Evolutionary conservation across 2,797 vertebrate species (phyloP).

Genomic region (Eremophila alpestris): DNA sequence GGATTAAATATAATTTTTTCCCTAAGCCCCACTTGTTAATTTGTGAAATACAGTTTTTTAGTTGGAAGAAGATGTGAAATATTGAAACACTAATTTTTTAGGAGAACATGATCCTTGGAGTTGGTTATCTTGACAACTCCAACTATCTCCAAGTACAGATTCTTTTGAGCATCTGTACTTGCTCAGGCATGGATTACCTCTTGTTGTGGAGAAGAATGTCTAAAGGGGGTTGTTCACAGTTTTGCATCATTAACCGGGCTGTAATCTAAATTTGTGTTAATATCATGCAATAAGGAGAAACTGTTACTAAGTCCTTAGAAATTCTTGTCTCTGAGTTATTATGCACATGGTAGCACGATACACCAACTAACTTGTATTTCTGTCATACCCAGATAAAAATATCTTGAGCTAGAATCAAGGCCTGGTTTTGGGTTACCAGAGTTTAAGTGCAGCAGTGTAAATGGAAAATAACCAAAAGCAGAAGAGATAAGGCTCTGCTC

Average conservation of each 20-base stretch:
- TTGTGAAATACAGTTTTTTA: accelerated
- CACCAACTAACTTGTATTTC: not conserved
- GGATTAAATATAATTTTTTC: not conserved
- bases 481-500: not conserved
- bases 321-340: not conserved
- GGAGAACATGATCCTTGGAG: not conserved
- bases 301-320: not conserved
- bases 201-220: not conserved
- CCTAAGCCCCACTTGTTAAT: not conserved
- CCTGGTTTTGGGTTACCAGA: not conserved
- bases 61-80: not conserved
- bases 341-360: not conserved
- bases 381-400: not conserved
- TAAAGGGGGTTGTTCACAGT: not conserved
- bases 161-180: not conserved
- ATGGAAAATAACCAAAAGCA: not conserved
- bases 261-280: not conserved
- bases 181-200: not conserved
- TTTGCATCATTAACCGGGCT: not conserved
- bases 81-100: not conserved
- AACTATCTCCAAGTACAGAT: not conserved
- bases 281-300: not conserved
- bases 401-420: not conserved
- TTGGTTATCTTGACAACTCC: not conserved
- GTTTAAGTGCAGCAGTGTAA: not conserved